Evolutionary conservation across 1,140 invertebrate genomes (phyloP).

Genomic region (Carcinoscorpius rotundicauda): DNA sequence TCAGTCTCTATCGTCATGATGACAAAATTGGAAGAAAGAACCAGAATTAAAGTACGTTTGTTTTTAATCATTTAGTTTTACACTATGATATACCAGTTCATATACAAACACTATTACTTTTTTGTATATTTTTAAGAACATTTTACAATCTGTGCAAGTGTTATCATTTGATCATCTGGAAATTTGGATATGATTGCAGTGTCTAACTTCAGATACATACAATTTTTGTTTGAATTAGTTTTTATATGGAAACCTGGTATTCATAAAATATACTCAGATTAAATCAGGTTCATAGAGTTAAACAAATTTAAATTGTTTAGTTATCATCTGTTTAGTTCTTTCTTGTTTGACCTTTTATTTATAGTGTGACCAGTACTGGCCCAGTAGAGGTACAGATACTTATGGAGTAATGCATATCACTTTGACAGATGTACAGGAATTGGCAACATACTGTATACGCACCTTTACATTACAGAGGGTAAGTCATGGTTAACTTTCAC

Average conservation of each 20-base stretch:
- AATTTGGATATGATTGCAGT: no score
- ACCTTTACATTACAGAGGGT: slow-evolving; percentile 72
- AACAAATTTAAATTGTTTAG: no score
- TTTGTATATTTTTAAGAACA: no score
- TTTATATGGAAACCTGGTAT: neutral
- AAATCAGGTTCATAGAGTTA: neutral
- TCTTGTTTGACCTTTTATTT: neutral
- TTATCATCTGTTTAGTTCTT: no score
- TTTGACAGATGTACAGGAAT: slow-evolving; percentile 84
- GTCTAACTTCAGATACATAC: no score
- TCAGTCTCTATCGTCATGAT: slow-evolving; percentile 94
- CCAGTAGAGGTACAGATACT: slow-evolving; percentile 75
- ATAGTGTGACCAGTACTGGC: slow-evolving; percentile 94
- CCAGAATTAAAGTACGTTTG: slow-evolving; percentile 56
- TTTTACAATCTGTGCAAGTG: no score
- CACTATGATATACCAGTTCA: no score
- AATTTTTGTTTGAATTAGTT: neutral
- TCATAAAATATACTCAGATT: no score
- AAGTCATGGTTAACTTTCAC: neutral
- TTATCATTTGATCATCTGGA: no score
- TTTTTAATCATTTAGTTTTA: no score
- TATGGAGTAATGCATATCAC: slow-evolving; percentile 92
- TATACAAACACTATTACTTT: no score
- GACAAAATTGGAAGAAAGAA: slow-evolving; percentile 92
- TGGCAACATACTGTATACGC: slow-evolving; percentile 94